Percentiles rank a stretch among this genome's conserved stretches.
These are phyloP conservation scores for Heliconius himera DNA, from an alignment of 1,140 invertebrate genomes.

Conservation along the genomic window DNA sequence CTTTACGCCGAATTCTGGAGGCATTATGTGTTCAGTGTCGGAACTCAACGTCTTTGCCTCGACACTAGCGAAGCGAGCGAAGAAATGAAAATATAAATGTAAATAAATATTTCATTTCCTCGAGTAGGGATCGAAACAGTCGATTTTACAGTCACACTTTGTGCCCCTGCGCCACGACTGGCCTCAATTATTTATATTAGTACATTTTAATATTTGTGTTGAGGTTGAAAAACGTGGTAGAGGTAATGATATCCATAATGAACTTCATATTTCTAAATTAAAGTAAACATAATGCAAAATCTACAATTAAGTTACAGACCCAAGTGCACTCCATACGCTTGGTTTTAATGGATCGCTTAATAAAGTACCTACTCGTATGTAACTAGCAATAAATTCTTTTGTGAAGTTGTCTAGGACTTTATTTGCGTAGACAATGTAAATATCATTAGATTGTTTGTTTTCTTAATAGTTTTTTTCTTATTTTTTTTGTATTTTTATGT, in stretches of 20 bases:
- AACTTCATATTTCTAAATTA: neutral
- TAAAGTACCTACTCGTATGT: neutral
- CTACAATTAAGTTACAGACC: neutral
- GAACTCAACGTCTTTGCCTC: too few relatives aligned
- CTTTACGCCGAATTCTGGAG: too few relatives aligned
- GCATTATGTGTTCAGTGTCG: too few relatives aligned
- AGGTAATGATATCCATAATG: neutral
- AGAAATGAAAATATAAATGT: too few relatives aligned
- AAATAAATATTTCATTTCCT: too few relatives aligned
- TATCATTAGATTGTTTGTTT: neutral
- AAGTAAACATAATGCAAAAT: neutral
- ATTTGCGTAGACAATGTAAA: neutral
- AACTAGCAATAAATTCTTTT: neutral
- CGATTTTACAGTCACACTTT: too few relatives aligned
- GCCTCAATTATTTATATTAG: too few relatives aligned
- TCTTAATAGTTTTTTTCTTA: too few relatives aligned
- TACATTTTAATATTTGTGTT: neutral
- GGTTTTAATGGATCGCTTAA: neutral
- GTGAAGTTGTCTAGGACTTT: neutral
- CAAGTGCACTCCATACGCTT: neutral
- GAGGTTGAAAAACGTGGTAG: neutral
- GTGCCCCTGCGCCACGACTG: too few relatives aligned
- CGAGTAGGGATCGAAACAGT: too few relatives aligned
- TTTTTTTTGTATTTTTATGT: too few relatives aligned
- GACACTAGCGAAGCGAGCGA: too few relatives aligned